Percentiles rank a stretch among this genome's conserved stretches.
Conservation (phyloP, 2,797 vertebrate species). For the Poeciliopsis infans region DNA sequence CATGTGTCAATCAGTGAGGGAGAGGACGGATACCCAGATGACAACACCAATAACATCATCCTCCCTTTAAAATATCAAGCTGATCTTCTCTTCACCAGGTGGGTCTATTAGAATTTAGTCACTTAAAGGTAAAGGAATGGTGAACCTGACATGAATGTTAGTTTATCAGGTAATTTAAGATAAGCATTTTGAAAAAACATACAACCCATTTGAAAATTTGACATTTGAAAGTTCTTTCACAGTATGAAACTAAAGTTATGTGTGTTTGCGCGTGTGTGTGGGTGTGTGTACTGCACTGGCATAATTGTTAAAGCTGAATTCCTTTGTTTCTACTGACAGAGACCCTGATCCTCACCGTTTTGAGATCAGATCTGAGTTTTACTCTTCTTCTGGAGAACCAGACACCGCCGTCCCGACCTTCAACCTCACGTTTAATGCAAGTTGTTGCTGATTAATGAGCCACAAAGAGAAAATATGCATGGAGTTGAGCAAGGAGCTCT, state of each 20-base stretch:
- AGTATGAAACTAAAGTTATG: not conserved
- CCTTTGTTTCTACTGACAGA: constrained; percentile 68
- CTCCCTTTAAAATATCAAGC: constrained; percentile 89
- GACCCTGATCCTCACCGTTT: constrained; percentile 84
- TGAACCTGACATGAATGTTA: not conserved
- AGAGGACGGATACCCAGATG: constrained; percentile 84
- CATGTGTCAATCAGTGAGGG: constrained; percentile 82
- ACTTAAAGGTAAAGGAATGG: not conserved
- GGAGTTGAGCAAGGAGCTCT: not conserved
- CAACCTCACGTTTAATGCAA: constrained; percentile 87
- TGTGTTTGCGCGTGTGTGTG: not conserved
- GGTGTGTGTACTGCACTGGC: too few relatives aligned
- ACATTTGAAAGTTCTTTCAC: not conserved
- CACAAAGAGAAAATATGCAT: not conserved
- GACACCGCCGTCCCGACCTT: constrained; percentile 76
- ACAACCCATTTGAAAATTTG: not conserved
- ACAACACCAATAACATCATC: constrained; percentile 85
- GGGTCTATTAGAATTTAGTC: not conserved
- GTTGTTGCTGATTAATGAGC: constrained; percentile 9
- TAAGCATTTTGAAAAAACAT: not conserved
- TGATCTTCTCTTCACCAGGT: constrained; percentile 94
- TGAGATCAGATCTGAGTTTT: constrained; percentile 80
- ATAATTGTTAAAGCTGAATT: not conserved
- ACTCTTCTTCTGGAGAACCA: constrained; percentile 52
- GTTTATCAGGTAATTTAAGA: not conserved